Evolutionary conservation across 2,797 vertebrate genomes (phyloP).

Genomic region (Hylomyscus alleni): DNA sequence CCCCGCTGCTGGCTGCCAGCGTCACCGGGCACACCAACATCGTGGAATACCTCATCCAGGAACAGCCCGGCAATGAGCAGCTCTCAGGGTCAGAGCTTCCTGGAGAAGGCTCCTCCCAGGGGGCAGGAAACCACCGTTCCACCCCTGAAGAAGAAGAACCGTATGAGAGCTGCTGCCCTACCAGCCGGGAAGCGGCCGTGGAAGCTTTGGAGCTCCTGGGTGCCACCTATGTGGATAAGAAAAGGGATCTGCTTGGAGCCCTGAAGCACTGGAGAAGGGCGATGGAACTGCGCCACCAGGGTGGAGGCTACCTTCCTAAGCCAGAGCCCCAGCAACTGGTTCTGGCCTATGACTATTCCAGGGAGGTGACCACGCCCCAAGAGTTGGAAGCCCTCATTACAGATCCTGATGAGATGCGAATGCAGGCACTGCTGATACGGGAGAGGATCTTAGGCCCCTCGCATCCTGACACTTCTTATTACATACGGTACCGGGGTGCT

Average conservation of each 20-base stretch:
- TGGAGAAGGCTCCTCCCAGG: background rate
- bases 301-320: conserved; percentile 90
- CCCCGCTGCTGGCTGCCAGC: conserved; percentile 96
- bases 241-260: conserved; percentile 95
- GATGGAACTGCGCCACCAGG: conserved; percentile 95
- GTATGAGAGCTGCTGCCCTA: conserved; percentile 4
- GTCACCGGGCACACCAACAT: conserved; percentile 98
- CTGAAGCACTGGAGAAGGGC: conserved; percentile 96
- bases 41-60: conserved; percentile 96
- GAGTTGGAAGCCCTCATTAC: conserved; percentile 97
- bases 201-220: conserved; percentile 96
- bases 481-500: conserved; percentile 96
- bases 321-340: conserved; percentile 93
- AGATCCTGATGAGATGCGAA: conserved; percentile 97
- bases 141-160: conserved; percentile 62
- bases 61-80: conserved; percentile 87
- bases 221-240: conserved; percentile 98
- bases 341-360: conserved; percentile 94
- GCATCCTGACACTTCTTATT: conserved; percentile 98
- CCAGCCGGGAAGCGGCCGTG: conserved; percentile 92
- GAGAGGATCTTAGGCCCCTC: conserved; percentile 97
- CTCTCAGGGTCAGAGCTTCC: background rate
- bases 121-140: background rate
- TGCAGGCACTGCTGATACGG: conserved; percentile 96
- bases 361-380: conserved; percentile 93